Evolutionary conservation across 2,888 invertebrate genomes (phyloP).

Genomic region (Tricholauxania praeusta): DNA sequence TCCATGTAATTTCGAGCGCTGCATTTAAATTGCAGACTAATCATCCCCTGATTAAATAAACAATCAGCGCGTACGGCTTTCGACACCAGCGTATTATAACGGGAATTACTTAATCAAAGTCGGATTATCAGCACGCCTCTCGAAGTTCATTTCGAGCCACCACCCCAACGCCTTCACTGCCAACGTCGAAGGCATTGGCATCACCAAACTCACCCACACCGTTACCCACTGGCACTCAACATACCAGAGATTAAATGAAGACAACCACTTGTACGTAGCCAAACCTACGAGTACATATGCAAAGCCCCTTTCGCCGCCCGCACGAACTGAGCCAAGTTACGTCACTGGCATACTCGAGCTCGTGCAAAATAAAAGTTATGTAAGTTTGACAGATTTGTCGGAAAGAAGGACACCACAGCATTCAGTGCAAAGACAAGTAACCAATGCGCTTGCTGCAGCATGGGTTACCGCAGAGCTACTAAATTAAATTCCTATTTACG

Average conservation of each 20-base stretch:
- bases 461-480: conserved; percentile 49
- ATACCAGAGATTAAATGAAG: conserved; percentile 30
- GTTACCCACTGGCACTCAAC: neutral
- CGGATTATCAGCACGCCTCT: conserved; percentile 60
- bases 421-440: conserved; percentile 39
- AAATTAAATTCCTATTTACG: conserved; percentile 62
- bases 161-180: neutral
- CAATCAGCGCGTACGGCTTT: conserved; percentile 52
- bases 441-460: conserved; percentile 36
- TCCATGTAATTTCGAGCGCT: conserved; percentile 20
- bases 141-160: conserved; percentile 28
- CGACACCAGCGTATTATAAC: conserved; percentile 57
- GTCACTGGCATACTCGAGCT: conserved; percentile 19
- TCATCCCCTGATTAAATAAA: conserved; percentile 39
- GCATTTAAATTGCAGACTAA: conserved; percentile 35
- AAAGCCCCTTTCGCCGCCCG: conserved; percentile 19
- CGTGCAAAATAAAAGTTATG: conserved; percentile 33
- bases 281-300: conserved; percentile 17
- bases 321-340: conserved; percentile 36
- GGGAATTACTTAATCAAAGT: conserved; percentile 65
- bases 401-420: conserved; percentile 26
- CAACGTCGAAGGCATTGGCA: neutral
- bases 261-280: conserved; percentile 23
- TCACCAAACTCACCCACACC: conserved; percentile 5
- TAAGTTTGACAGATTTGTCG: conserved; percentile 56